A percentile compares a stretch with the other conserved stretches of the same genome.
phyloP scores from a whole-genome alignment of 2,797 vertebrate genomes.

The Myotis pilosus region DNA sequence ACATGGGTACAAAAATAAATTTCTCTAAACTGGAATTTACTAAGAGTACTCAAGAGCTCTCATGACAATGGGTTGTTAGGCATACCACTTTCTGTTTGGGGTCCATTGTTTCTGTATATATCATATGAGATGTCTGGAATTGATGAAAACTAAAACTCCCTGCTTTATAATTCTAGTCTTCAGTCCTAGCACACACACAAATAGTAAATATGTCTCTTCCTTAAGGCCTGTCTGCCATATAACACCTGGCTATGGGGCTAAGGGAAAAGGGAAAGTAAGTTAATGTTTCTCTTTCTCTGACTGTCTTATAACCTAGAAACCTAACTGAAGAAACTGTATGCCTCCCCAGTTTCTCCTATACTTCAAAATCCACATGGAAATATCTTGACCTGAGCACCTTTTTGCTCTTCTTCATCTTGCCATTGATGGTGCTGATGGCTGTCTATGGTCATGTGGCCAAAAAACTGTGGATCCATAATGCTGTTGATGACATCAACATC shows the following conservation, averaged over 20 bases:
- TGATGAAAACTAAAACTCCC: not conserved
- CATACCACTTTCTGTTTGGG: not conserved
- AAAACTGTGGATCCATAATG: constrained; percentile 84
- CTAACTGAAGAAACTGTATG: constrained; percentile 81
- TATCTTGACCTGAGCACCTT: constrained; percentile 85
- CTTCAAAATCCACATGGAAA: constrained; percentile 85
- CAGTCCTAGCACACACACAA: not conserved
- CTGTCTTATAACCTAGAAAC: constrained; percentile 77
- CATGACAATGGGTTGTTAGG: not conserved
- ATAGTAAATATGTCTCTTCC: not conserved
- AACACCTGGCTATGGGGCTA: not conserved
- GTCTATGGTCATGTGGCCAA: constrained; percentile 83
- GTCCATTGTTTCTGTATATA: not conserved
- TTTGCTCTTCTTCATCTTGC: constrained; percentile 83
- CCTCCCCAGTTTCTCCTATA: constrained; percentile 84
- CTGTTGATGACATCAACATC: constrained; percentile 84
- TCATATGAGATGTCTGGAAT: not conserved
- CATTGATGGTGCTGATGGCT: constrained; percentile 82
- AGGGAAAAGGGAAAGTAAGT: not conserved
- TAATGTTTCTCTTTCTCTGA: constrained; percentile 50
- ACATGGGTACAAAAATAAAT: not conserved
- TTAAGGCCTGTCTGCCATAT: not conserved
- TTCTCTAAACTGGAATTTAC: not conserved
- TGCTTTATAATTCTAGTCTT: not conserved
- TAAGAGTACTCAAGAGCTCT: not conserved